Evolutionary conservation across 37 sponge, comb jelly and placozoan species (phyloP), one percentile per base, ranked within the genome.

Genomic region (Agelas oroides): DNA sequence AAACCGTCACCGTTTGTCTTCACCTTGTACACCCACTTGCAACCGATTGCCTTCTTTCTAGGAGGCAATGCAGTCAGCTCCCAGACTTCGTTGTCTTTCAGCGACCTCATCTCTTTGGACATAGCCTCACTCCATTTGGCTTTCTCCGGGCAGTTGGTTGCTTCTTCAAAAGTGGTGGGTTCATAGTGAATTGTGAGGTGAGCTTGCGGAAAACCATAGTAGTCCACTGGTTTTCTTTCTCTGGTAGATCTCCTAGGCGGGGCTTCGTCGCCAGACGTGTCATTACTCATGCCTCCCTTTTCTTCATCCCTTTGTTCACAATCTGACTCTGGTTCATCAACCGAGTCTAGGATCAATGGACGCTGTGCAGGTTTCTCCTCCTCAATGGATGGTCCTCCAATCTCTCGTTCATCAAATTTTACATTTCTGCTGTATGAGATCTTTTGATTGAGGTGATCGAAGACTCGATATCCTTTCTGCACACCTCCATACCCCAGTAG

Each of bases 71-170:
- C 25, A 56, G 61, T 61, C 71, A 81, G 81, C 24, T 81, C 71
- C 81, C 81, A 81, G 71, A 81, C 70, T 30, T 81, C 59, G 65
- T 88, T 88, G 19, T 71, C 67, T 52, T 88, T 52, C 15, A 88
- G 75, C n/a, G 82, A 88, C 30, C 64, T 55, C 58, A 88, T 88
- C 69, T 88, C 82, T 20, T 60, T 81, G 38, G 69, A 59, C 88
- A 88, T 88, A 32, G 89, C 89, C 60, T 71, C 73, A 54, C 53
- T 23, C 73, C 73, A 83, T 28, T 83, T 41, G 55, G 24, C 68
- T 38, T 74, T 71, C 83, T 59, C 31, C 16, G 76, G 69, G 69
- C 72, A 75, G 14, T 41, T 40, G 18, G 54, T 30, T 19, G 71
- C 74, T 28, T 83, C 83, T 78, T 76, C 71, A 53, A 68, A 73